Conservation (phyloP, 2,797 vertebrate genomes). For the Orestias chungarensis region DNA sequence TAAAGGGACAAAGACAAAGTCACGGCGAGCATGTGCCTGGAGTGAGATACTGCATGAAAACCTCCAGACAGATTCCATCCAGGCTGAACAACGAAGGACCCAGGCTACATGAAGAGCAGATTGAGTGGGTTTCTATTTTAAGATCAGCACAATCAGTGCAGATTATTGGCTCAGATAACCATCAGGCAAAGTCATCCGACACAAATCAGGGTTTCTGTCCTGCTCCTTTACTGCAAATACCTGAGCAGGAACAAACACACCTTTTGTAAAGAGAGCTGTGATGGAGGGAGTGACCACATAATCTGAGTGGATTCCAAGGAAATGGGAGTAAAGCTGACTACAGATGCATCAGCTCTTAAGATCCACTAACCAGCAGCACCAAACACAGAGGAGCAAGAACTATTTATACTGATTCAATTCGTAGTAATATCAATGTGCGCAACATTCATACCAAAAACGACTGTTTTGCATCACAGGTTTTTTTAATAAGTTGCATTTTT, state of each 20-base stretch:
- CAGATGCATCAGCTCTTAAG: neutral
- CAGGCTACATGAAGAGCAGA: neutral
- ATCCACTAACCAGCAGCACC: neutral
- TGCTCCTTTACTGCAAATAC: conserved; percentile 13
- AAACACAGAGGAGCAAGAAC: too few species aligned
- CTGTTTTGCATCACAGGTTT: too few species aligned
- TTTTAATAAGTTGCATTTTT: too few species aligned
- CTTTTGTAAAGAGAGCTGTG: conserved; percentile 66
- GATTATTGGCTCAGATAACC: neutral
- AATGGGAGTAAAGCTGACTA: conserved; percentile 6
- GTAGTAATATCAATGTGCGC: too few species aligned
- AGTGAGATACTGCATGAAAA: conserved; percentile 12
- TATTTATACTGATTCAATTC: too few species aligned
- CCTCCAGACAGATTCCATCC: conserved; percentile 38
- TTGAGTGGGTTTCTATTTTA: neutral
- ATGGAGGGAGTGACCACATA: conserved; percentile 9
- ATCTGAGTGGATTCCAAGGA: neutral
- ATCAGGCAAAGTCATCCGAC: neutral
- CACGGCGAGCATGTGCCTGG: neutral
- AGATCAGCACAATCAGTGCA: too few species aligned
- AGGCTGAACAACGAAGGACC: neutral
- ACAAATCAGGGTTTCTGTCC: neutral
- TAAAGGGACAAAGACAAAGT: conserved; percentile 38
- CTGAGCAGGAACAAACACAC: conserved; percentile 68
- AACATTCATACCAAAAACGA: too few species aligned